phyloP scores from a whole-genome alignment of 2,113 vertebrate species.

The Etheostoma spectabile region DNA sequence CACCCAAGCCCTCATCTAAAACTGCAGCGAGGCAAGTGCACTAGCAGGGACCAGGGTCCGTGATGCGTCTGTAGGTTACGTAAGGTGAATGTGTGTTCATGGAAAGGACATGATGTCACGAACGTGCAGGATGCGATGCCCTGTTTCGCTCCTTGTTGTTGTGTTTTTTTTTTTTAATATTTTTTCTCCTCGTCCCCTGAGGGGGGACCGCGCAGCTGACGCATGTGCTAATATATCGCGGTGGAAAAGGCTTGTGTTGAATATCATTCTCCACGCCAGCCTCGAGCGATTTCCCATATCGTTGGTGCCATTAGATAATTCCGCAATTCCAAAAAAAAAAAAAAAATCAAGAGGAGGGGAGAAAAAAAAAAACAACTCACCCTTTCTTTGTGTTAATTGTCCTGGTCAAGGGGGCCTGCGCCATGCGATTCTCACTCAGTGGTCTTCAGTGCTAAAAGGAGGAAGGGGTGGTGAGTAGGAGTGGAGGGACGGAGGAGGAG shows the following conservation, averaged over 20 bases:
- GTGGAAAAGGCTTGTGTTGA: conserved; percentile 82
- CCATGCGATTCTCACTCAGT: conserved; percentile 87
- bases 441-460: conserved; percentile 87
- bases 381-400: conserved; percentile 89
- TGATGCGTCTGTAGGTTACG: conserved; percentile 58
- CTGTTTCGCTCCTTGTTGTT: conserved; percentile 32
- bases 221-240: conserved; percentile 72
- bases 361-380: conserved; percentile 81
- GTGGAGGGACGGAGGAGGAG: conserved; percentile 50
- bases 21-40: conserved; percentile 62
- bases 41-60: conserved; percentile 29
- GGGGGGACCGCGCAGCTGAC: conserved; percentile 64
- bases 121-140: conserved; percentile 39
- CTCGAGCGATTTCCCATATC: conserved; percentile 41
- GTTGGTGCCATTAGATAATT: conserved; percentile 61
- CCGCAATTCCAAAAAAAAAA: conserved; percentile 54
- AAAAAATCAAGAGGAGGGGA: no score
- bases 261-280: conserved; percentile 65
- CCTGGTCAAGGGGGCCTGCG: conserved; percentile 88
- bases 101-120: conserved; percentile 55
- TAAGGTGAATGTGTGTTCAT: conserved; percentile 71
- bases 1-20: conserved; percentile 58
- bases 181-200: background rate
- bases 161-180: background rate
- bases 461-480: conserved; percentile 69